Evolutionary conservation across 92 coral and sea anemone species (phyloP).

Genomic region (Epizoanthus stellaris): DNA sequence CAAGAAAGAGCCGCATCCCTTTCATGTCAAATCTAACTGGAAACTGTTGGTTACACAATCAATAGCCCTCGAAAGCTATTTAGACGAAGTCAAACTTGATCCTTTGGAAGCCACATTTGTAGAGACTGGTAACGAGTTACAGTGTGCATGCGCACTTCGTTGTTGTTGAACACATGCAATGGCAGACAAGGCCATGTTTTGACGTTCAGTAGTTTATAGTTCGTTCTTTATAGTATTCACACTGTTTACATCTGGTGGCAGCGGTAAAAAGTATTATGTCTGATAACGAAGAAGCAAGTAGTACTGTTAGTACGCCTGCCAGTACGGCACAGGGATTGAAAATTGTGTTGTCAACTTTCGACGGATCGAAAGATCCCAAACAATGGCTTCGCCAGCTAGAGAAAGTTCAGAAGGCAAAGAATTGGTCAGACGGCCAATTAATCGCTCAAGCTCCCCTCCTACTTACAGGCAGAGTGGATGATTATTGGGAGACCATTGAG

Average conservation of each 20-base stretch:
- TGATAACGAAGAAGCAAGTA: too few species aligned
- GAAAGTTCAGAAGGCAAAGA: conserved; percentile 44
- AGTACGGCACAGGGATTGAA: conserved; percentile 20
- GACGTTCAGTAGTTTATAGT: too few species aligned
- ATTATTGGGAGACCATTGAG: conserved; percentile 49
- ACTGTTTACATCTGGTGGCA: too few species aligned
- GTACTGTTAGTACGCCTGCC: too few species aligned
- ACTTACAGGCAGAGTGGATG: conserved; percentile 43
- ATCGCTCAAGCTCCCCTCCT: conserved; percentile 50
- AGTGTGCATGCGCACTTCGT: too few species aligned
- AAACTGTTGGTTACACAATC: conserved; percentile 50
- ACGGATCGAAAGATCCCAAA: conserved; percentile 46
- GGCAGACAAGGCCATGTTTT: too few species aligned
- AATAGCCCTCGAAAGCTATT: conserved; percentile 57
- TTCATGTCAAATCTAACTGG: conserved; percentile 52
- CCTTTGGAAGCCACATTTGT: conserved; percentile 2
- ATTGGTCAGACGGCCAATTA: conserved; percentile 27
- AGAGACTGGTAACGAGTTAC: too few species aligned
- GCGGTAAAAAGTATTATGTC: too few species aligned
- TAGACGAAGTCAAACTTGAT: conserved; percentile 45
- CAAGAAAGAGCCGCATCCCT: conserved; percentile 39
- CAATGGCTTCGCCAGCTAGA: conserved; percentile 48
- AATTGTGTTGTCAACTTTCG: conserved; percentile 39
- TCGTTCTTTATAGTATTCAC: too few species aligned
- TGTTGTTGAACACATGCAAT: too few species aligned